These are phyloP conservation scores for Tribolium freemani DNA, from an alignment of 2,888 invertebrate genomes.

Conservation along the genomic window DNA sequence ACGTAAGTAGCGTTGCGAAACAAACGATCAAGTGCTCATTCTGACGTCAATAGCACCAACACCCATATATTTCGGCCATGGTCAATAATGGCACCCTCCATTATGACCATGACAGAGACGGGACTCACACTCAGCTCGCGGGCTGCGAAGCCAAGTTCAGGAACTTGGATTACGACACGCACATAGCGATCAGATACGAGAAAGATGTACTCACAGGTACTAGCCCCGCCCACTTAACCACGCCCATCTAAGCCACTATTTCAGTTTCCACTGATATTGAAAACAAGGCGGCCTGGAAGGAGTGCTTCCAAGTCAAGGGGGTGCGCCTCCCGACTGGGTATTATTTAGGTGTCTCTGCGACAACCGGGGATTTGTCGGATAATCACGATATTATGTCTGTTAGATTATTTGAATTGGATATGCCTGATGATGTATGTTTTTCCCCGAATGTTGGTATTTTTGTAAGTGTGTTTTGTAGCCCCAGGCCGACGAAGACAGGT, in stretches of 20 bases:
- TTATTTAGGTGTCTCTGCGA: conserved; percentile 93
- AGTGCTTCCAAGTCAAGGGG: conserved; percentile 90
- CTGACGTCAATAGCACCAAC: conserved; percentile 83
- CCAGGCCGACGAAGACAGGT: conserved; percentile 79
- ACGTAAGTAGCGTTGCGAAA: conserved; percentile 77
- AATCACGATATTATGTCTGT: conserved; percentile 95
- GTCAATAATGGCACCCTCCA: conserved; percentile 94
- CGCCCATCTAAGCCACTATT: conserved; percentile 32
- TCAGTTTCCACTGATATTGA: conserved; percentile 92
- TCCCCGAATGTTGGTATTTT: background rate
- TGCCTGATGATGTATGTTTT: conserved; percentile 74
- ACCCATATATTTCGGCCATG: conserved; percentile 99
- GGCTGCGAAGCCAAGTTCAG: conserved; percentile 98
- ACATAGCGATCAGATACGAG: conserved; percentile 91
- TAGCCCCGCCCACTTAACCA: background rate
- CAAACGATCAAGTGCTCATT: background rate
- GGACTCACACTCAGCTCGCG: conserved; percentile 96
- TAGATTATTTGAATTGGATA: conserved; percentile 92
- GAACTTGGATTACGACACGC: conserved; percentile 91
- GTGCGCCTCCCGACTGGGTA: conserved; percentile 95
- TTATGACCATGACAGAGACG: conserved; percentile 99
- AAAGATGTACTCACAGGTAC: conserved; percentile 88
- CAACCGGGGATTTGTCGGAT: conserved; percentile 97
- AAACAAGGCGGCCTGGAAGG: conserved; percentile 93
- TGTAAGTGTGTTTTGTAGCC: conserved; percentile 65